Percentiles rank a stretch among this genome's conserved stretches.
These are phyloP conservation scores for Archilochus colubris DNA, from an alignment of 2,113 vertebrate species.

Conservation along the genomic window DNA sequence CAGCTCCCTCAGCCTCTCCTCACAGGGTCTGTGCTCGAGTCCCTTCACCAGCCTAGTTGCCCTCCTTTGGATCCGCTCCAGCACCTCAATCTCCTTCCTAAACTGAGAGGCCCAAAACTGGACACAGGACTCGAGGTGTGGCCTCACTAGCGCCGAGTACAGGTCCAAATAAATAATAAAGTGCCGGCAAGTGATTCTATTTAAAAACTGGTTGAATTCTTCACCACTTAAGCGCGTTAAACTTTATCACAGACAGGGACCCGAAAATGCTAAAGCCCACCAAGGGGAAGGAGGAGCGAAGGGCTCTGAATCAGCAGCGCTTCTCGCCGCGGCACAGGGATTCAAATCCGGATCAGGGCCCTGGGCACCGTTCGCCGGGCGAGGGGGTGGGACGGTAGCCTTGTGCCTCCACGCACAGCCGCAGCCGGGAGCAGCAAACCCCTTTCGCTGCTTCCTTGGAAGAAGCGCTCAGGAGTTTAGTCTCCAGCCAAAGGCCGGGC, in stretches of 20 bases:
- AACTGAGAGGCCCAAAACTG: no score
- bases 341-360: not conserved
- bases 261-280: not conserved
- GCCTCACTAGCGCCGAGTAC: no score
- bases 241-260: not conserved
- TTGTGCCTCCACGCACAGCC: no score
- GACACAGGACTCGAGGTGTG: no score
- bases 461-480: accelerated
- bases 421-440: not conserved
- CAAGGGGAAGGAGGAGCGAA: no score
- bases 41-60: no score
- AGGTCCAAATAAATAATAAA: not conserved
- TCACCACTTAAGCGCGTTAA: not conserved
- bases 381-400: not conserved
- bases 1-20: no score
- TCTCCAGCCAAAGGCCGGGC: not conserved
- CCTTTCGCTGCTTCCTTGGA: accelerated
- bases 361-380: not conserved
- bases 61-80: no score
- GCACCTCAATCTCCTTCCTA: no score
- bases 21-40: no score
- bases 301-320: not conserved
- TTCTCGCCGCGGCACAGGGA: accelerated
- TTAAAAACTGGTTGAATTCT: not conserved
- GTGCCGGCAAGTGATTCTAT: accelerated